Evolutionary conservation across 2,888 invertebrate genomes (phyloP), one percentile per base, ranked within the genome.

Genomic region (Drosophila nr. perissopoda): DNA sequence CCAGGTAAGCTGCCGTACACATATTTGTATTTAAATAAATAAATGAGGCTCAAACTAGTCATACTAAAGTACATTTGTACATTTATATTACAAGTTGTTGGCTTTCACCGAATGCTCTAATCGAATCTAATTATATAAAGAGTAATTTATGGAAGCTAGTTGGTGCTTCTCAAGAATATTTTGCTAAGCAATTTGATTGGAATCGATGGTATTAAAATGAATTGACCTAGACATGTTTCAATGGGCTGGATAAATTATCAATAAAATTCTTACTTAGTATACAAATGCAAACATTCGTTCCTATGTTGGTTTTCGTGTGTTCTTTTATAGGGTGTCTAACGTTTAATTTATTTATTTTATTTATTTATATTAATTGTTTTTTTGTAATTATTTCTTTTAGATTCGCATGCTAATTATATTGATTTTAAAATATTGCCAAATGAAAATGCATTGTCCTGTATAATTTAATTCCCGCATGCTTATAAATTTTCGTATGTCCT

Each of bases 111-210:
- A 33, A 10, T 10, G 27, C 21, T 21, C 18, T 27, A 52, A 64
- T 74, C 42, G 65, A 57, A 69, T 74, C 65, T 62, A 73, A 53
- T 42, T 59, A 57, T 42, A 52, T 49, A 5, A 27, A 42, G 21
- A 11, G 36, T 27, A 36, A 36, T 42, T 31, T 58, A 52, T 36
- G 48, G 25, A 45, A 65, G 61, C 38, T 49, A 25, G 34, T 63
- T 59, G 64, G 29, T 65, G 64, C 63, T 54, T 27, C 4, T 76
- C 36, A 63, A 61, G 70, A 45, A 48, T 31, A 48, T 29, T 58
- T 58, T 21, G 16, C 21, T 16, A 49, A 36, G 27, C 53, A 57
- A 69, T 66, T 69, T 66, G 31, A 31, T 11, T 36, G 40, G 18
- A 36, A 54, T n/a, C 33, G 52, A 21, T 52, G 16, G 53, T 8